A percentile compares a stretch with the other conserved stretches of the same genome.
Conservation (phyloP, 2,113 vertebrate species). For the Hippocampus comes region DNA sequence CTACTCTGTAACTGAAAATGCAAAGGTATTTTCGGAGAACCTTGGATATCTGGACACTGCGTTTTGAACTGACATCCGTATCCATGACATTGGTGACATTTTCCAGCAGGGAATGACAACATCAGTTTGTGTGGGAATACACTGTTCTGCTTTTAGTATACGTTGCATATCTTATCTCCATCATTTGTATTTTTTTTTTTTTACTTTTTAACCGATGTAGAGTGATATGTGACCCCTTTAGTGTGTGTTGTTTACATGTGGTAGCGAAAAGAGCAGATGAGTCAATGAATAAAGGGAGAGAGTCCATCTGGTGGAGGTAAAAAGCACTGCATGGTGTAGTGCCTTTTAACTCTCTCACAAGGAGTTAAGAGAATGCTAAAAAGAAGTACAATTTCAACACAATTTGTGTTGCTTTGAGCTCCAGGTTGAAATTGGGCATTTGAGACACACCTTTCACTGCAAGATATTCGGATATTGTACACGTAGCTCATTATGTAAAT, state of each 20-base stretch:
- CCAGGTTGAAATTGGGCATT: neutral
- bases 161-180: conserved; percentile 21
- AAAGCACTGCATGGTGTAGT: conserved; percentile 26
- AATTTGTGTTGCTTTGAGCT: conserved; percentile 7
- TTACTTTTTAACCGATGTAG: too few species aligned
- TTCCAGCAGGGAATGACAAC: conserved; percentile 2
- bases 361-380: neutral
- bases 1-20: neutral
- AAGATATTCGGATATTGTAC: neutral
- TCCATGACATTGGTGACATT: neutral
- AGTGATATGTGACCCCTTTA: too few species aligned
- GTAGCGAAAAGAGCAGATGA: neutral
- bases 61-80: neutral
- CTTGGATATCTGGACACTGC: neutral
- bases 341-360: neutral
- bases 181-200: too few species aligned
- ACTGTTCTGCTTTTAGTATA: conserved; percentile 23
- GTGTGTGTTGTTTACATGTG: too few species aligned
- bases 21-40: neutral
- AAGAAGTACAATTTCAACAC: conserved; percentile 17
- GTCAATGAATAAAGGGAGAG: conserved; percentile 5
- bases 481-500: neutral
- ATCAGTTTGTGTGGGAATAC: neutral
- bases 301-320: conserved; percentile 53
- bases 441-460: neutral